phyloP scores from a whole-genome alignment of 2,888 invertebrate species.

The Callimorpha dominula region DNA sequence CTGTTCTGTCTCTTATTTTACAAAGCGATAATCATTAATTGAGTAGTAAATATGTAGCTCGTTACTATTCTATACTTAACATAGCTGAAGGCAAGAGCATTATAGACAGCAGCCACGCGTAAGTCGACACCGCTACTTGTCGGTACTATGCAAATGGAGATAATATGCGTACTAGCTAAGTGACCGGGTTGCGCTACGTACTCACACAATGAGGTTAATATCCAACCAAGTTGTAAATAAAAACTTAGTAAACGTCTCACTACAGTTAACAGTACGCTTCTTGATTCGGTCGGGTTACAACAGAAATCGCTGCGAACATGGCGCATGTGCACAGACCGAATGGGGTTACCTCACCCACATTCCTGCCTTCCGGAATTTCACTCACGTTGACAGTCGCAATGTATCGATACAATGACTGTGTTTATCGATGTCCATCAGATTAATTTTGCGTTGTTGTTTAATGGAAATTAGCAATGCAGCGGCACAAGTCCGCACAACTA shows the following conservation, averaged over 20 bases:
- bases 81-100: slow-evolving; percentile 65
- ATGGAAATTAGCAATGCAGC: slow-evolving; percentile 46
- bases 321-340: slow-evolving; percentile 82
- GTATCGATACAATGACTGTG: slow-evolving; percentile 68
- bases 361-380: slow-evolving; percentile 83
- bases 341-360: slow-evolving; percentile 84
- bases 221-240: slow-evolving; percentile 71
- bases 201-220: slow-evolving; percentile 78
- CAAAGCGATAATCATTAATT: background rate
- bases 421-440: slow-evolving; percentile 59
- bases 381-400: slow-evolving; percentile 75
- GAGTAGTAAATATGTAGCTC: background rate
- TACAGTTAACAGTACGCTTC: slow-evolving; percentile 58
- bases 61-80: slow-evolving; percentile 41
- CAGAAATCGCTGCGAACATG: slow-evolving; percentile 74
- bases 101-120: slow-evolving; percentile 70
- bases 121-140: slow-evolving; percentile 80
- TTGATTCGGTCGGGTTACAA: slow-evolving; percentile 71
- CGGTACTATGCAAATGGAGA: slow-evolving; percentile 83
- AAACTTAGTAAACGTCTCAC: slow-evolving; percentile 63
- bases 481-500: slow-evolving; percentile 17
- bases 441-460: slow-evolving; percentile 42
- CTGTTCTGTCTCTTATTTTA: background rate
- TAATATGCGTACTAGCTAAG: slow-evolving; percentile 80
- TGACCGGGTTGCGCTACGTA: slow-evolving; percentile 81